Evolutionary conservation across 2,888 invertebrate genomes (phyloP), one percentile per base, ranked within the genome.

Genomic region (Tipula helvola): DNA sequence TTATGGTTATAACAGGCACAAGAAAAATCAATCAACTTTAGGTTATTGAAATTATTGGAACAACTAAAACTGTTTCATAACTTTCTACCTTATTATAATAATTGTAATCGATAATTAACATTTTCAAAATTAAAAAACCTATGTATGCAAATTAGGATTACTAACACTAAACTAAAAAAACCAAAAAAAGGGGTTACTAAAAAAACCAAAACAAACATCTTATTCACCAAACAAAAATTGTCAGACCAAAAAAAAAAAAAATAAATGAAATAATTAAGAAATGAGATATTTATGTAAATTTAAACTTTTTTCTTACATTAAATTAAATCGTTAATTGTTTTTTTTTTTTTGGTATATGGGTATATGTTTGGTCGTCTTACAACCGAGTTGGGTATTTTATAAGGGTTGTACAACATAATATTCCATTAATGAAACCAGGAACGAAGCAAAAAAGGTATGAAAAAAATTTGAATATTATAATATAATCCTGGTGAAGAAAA

Each of bases 281-380:
- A 71, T 71, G 71, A 71, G 71, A 71, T 71, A 71, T 71, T 71
- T 71, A 71, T 71, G 71, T 71, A 71, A 71, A 71, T 71, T 71
- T 28, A 71, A 57, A 57, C 18, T 71, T 71, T 71, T 71, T 71
- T 71, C 28, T 71, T 71, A 71, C 71, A 71, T 71, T 71, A 71
- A 71, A 71, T 71, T 71, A 71, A 71, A 71, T 71, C 71, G 71
- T 71, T 71, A 71, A 71, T 71, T 71, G 71, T 71, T 71, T 71
- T 57, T 57, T 57, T 57, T 12, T 52, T 57, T 16, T 57, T 57
- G 71, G 71, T 71, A 71, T 71, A 28, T 71, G 7, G 71, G 71
- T 71, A 71, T 71, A 28, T 52, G 71, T 71, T 71, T 71, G 71
- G 71, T 71, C 71, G 71, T 71, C 71, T 71, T 28, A 71, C 10